Evolutionary conservation across 2,797 vertebrate species (phyloP).

Genomic region (Aplochiton taeniatus): DNA sequence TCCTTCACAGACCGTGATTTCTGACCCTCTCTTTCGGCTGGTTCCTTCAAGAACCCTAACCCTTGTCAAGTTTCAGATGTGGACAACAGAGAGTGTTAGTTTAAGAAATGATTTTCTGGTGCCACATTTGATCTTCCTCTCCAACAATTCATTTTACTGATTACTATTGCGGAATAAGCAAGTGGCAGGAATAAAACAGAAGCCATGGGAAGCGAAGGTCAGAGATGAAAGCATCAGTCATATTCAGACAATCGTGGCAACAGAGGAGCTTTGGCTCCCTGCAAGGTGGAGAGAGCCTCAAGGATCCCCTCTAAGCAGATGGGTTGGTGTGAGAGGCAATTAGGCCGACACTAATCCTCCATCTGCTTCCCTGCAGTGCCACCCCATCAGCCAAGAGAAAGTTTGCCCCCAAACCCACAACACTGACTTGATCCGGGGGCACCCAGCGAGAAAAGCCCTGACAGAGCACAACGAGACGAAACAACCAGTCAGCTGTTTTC

Average conservation of each 20-base stretch:
- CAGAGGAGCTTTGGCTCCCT: slow-evolving; percentile 32
- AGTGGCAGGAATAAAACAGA: background rate
- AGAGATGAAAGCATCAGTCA: slow-evolving; percentile 45
- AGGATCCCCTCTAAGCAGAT: slow-evolving; percentile 63
- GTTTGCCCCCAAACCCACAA: slow-evolving; percentile 34
- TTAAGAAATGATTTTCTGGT: too few species aligned
- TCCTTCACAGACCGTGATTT: too few species aligned
- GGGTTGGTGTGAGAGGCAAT: slow-evolving; percentile 67
- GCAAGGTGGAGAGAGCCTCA: slow-evolving; percentile 48
- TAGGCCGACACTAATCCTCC: slow-evolving; percentile 72
- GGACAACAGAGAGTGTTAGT: too few species aligned
- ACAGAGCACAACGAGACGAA: slow-evolving; percentile 39
- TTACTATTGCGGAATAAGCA: slow-evolving; percentile 16
- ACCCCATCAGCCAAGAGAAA: slow-evolving; percentile 48
- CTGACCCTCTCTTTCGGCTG: background rate
- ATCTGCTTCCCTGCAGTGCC: slow-evolving; percentile 62
- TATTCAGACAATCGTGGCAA: slow-evolving; percentile 40
- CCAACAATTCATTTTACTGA: slow-evolving; percentile 9
- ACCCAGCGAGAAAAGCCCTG: slow-evolving; percentile 55
- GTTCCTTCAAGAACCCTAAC: background rate
- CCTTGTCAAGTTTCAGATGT: too few species aligned
- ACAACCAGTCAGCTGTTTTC: slow-evolving; percentile 53
- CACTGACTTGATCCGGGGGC: slow-evolving; percentile 18
- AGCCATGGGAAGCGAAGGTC: slow-evolving; percentile 43
- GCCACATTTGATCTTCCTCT: too few species aligned